These are phyloP conservation scores for Lithophane semibrunnea DNA, from an alignment of 2,888 invertebrate species.

Conservation along the genomic window DNA sequence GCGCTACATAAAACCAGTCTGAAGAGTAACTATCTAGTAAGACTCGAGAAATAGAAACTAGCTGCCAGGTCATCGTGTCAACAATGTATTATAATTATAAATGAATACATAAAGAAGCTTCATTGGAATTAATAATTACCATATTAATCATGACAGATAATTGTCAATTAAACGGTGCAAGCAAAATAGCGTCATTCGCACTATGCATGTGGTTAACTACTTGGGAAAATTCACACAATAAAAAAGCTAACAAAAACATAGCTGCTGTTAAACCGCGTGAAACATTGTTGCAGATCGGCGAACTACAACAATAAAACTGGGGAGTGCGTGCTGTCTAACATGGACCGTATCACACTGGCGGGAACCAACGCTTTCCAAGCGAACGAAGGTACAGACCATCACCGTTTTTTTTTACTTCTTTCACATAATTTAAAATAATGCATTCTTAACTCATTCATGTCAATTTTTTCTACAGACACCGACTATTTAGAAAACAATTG, in stretches of 20 bases:
- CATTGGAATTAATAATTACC: conserved; percentile 55
- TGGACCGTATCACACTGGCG: conserved; percentile 97
- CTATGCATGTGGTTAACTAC: conserved; percentile 72
- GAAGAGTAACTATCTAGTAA: conserved; percentile 44
- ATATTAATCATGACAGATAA: conserved; percentile 63
- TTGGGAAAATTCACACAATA: conserved; percentile 86
- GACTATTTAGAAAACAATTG: conserved; percentile 98
- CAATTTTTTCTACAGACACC: conserved; percentile 80
- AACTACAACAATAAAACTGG: conserved; percentile 96
- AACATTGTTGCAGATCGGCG: conserved; percentile 94
- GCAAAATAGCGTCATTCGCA: conserved; percentile 69
- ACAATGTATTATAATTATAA: conserved; percentile 50
- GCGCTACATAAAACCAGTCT: conserved; percentile 63
- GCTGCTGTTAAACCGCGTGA: conserved; percentile 79
- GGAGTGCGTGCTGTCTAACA: conserved; percentile 96
- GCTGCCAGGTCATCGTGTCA: conserved; percentile 60
- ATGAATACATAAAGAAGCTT: conserved; percentile 41
- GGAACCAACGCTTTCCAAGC: conserved; percentile 94
- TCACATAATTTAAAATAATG: conserved; percentile 36
- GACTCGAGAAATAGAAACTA: conserved; percentile 56
- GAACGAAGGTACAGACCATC: conserved; percentile 88
- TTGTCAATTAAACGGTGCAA: conserved; percentile 69
- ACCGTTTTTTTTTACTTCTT: conserved; percentile 49
- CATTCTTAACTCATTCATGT: conserved; percentile 24
- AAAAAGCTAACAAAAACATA: conserved; percentile 77